Evolutionary conservation across 92 coral and sea anemone species (phyloP).

Genomic region (Palythoa grandis): DNA sequence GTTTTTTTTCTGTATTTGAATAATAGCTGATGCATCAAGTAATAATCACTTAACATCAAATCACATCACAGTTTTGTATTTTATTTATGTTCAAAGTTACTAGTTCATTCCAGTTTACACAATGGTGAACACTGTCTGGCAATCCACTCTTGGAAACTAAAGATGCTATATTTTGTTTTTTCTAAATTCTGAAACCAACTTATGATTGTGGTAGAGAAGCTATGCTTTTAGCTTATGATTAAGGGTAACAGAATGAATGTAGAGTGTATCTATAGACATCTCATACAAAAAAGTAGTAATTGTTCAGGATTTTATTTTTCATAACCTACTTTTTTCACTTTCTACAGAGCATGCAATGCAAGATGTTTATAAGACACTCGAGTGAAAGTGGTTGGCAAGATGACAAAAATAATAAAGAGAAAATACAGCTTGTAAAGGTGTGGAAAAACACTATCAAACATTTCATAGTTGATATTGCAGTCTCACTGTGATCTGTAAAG

Average conservation of each 20-base stretch:
- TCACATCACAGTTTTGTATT: constrained; percentile 15
- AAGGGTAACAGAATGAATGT: not conserved
- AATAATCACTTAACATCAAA: not conserved
- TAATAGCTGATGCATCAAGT: not conserved
- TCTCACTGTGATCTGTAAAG: no score
- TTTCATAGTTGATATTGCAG: no score
- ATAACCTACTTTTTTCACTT: constrained; percentile 19
- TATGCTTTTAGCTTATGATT: not conserved
- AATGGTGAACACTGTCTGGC: not conserved
- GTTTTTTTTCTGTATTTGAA: no score
- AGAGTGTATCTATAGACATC: not conserved
- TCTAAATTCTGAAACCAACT: not conserved
- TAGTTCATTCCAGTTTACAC: constrained; percentile 16
- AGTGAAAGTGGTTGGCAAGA: not conserved
- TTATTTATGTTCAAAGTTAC: constrained; percentile 24
- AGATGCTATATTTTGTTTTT: constrained; percentile 15
- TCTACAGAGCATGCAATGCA: constrained; percentile 7
- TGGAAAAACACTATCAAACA: no score
- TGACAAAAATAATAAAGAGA: not conserved
- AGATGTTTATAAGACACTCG: not conserved
- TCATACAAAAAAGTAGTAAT: constrained; percentile 23
- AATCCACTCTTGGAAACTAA: not conserved
- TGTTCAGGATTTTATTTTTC: not conserved
- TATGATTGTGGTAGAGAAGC: not conserved
- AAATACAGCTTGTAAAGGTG: not conserved